phyloP scores from a whole-genome alignment of 2,113 vertebrate species.

The Myrmophylax atrothorax region DNA sequence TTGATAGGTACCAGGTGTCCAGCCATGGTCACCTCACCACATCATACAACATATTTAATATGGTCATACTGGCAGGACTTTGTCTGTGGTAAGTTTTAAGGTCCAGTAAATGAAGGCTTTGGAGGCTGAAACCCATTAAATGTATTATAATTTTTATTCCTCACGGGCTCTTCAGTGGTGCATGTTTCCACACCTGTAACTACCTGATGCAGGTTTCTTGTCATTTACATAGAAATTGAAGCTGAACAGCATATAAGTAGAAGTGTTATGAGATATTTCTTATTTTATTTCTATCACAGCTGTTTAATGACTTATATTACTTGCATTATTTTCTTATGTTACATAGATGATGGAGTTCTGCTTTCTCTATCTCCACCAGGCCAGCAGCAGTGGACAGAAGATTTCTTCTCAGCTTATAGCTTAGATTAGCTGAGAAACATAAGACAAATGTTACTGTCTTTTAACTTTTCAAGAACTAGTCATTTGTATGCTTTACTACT shows the following conservation, averaged over 20 bases:
- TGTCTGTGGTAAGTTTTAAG: not conserved
- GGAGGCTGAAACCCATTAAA: not conserved
- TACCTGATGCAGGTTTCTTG: not conserved
- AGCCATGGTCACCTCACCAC: not conserved
- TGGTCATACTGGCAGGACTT: not conserved
- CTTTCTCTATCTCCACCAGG: not conserved
- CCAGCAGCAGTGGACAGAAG: not conserved
- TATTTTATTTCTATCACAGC: not conserved
- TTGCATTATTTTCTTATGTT: not conserved
- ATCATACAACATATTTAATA: not conserved
- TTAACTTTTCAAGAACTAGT: not conserved
- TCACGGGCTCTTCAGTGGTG: not conserved
- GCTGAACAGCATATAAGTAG: not conserved
- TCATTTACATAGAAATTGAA: not conserved
- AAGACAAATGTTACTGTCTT: not conserved
- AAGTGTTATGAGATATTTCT: not conserved
- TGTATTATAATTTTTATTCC: not conserved
- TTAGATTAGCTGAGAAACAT: not conserved
- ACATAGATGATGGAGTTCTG: not conserved
- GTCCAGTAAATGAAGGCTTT: not conserved
- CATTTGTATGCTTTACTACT: not conserved
- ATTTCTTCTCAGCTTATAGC: not conserved
- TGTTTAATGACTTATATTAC: not conserved
- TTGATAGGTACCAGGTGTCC: not conserved
- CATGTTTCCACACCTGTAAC: not conserved